Conservation (phyloP, 1,140 invertebrate genomes). For the Lepidurus apus region DNA sequence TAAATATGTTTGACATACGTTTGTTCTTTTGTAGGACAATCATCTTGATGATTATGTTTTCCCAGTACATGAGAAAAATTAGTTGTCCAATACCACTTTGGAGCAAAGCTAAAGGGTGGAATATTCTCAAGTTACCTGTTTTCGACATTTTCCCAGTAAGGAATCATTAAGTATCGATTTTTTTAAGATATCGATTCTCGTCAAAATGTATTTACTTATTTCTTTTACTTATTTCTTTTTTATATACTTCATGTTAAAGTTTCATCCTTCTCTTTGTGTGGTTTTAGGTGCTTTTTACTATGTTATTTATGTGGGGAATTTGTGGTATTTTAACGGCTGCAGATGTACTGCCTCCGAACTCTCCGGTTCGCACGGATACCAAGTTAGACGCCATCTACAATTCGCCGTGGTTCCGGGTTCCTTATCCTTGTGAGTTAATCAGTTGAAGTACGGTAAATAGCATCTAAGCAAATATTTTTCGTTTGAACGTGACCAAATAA, state of each 20-base stretch:
- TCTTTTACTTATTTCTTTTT: no score
- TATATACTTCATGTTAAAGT: neutral
- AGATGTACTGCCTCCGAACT: slow-evolving; percentile 57
- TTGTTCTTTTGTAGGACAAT: slow-evolving; percentile 62
- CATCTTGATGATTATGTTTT: slow-evolving; percentile 70
- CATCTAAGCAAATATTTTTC: no score
- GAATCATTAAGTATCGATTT: neutral
- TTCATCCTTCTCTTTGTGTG: neutral
- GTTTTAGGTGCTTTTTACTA: slow-evolving; percentile 67
- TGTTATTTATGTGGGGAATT: slow-evolving; percentile 70
- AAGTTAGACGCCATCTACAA: slow-evolving; percentile 64
- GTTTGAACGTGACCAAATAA: no score
- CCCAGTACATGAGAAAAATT: slow-evolving; percentile 68
- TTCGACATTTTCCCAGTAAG: slow-evolving; percentile 47
- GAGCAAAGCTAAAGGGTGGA: slow-evolving; percentile 35
- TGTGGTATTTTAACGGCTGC: slow-evolving; percentile 67
- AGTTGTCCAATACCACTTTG: slow-evolving; percentile 59
- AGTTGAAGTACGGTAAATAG: no score
- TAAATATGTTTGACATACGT: slow-evolving; percentile 33
- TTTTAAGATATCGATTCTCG: no score
- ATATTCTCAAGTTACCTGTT: slow-evolving; percentile 38
- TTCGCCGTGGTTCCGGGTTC: slow-evolving; percentile 75
- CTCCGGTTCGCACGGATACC: slow-evolving; percentile 70
- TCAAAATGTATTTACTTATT: no score
- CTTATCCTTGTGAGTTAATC: slow-evolving; percentile 64